Conservation (phyloP, 2,888 invertebrate species). For the Chironomus tentans region DNA sequence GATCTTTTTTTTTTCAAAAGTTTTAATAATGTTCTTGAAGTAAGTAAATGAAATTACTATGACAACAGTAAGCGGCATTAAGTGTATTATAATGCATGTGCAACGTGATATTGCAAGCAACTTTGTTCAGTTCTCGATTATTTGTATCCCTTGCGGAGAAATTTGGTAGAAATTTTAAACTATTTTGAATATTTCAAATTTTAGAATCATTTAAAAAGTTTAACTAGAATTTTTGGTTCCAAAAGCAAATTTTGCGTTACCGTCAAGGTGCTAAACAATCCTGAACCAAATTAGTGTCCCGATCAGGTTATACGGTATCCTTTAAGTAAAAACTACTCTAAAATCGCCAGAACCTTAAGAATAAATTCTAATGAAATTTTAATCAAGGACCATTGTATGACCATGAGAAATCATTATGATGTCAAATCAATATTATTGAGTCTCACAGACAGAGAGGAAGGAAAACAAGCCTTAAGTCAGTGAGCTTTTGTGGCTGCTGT, state of each 20-base stretch:
- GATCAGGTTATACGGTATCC: no score
- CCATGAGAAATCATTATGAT: slow-evolving; percentile 17
- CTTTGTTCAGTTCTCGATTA: neutral
- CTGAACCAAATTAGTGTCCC: no score
- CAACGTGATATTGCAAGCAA: neutral
- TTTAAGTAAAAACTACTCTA: no score
- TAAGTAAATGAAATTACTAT: neutral
- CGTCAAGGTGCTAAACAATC: no score
- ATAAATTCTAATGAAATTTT: no score
- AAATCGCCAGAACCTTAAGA: no score
- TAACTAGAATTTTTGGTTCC: no score
- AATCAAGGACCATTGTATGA: neutral
- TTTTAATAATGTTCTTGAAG: neutral
- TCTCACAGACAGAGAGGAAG: neutral
- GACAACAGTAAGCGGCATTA: neutral
- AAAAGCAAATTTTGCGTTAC: no score
- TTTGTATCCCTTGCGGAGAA: neutral
- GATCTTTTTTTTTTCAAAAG: neutral
- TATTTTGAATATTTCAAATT: no score
- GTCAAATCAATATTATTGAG: slow-evolving; percentile 5
- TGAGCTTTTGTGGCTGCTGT: neutral
- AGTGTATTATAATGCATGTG: neutral
- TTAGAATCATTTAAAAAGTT: no score
- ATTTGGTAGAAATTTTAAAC: no score
- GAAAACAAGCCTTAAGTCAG: neutral